Evolutionary conservation across 1,140 invertebrate species (phyloP), one percentile per base, ranked within the genome.

Genomic region (Pseudomyrmex dendroicus): DNA sequence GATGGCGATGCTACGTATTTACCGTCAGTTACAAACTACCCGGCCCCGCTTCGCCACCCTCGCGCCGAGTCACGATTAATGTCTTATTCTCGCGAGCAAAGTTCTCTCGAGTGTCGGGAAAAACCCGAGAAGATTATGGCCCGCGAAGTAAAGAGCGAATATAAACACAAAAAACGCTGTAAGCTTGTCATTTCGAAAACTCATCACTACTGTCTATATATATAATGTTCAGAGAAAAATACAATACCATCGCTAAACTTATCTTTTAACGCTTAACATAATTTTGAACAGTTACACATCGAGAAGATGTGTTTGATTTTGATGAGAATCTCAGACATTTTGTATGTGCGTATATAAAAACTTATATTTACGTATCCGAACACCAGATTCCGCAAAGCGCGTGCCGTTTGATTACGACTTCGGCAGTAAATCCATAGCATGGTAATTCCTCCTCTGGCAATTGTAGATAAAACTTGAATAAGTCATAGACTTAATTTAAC

Each of bases 391-490:
- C 64, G 54, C 61, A 62, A 70, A 48, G n/a, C 82, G 74, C 84
- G 82, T 82, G 83, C 57, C 83, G 64, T 90, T 90, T 89, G 89
- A 90, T 90, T 85, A 86, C 88, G 80, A 87, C 44, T 86, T 83
- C 87, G 73, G 80, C 87, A 83, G 85, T 90, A 90, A 90, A 90
- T 90, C 85, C 82, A 84, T 64, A 61, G 63, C 68, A 46, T 70
- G 52, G 87, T 84, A 89, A 89, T 88, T 91, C 83, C 89, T 91
- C 85, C 91, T 89, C 92, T 93, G 93, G 93, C 93, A 94, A 93
- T 94, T 92, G 91, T 91, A 94, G 93, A 94, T 94, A 94, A 94
- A 94, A 94, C 89, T 92, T 90, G 91, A 94, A 94, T 94, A 94
- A 94, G 93, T 94, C 93, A 94, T 93, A 92, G 93, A 92, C 91